Base-by-base conservation (phyloP, 2,888 invertebrate genomes). In the Andrena haemorrhoa region DNA sequence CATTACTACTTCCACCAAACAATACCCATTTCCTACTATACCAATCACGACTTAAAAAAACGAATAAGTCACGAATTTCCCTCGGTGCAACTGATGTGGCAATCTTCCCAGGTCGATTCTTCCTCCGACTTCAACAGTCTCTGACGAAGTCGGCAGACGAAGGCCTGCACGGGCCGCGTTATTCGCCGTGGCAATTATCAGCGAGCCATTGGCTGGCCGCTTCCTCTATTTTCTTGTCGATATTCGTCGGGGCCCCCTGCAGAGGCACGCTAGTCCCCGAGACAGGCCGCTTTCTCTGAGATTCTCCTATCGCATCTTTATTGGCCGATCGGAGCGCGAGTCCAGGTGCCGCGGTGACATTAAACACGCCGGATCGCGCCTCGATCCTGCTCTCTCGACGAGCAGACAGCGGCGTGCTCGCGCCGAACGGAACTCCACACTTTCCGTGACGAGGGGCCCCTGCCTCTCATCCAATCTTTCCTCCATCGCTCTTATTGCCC, bases 201-300 rank as follows among this genome's bases (percentile, higher is more conserved):
- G 1, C 60, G 35, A 56, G 49, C 69, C 75, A 68, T 82, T 75
- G 73, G 12, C 47, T 49, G 56, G 26, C 23, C 77, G 60, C 63
- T 74, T 76, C 82, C 83, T 65, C 79, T 77, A 81, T 88, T 79
- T 87, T 88, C 87, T 84, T 84, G 69, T 84, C 82, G 78, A 75
- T 65, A 85, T 78, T 85, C 75, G 76, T 72, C 64, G 66, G 29
- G 79, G 69, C 73, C 82, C 84, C 84, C 88, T 82, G 68, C 66
- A 33, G 86, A 70, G 81, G 63, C 83, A 56, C 53, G 29, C 70
- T 47, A 64, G 60, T 68, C 60, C 47, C 49, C 86, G 78, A 71
- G 79, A 74, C 77, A 81, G 81, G 80, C 84, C 75, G 90, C 90
- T 90, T 90, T 90, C 90, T 89, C 90, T 90, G 76, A 65, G 89